phyloP scores from a whole-genome alignment of 2,888 invertebrate species.

The Cacoxenus indagator region DNA sequence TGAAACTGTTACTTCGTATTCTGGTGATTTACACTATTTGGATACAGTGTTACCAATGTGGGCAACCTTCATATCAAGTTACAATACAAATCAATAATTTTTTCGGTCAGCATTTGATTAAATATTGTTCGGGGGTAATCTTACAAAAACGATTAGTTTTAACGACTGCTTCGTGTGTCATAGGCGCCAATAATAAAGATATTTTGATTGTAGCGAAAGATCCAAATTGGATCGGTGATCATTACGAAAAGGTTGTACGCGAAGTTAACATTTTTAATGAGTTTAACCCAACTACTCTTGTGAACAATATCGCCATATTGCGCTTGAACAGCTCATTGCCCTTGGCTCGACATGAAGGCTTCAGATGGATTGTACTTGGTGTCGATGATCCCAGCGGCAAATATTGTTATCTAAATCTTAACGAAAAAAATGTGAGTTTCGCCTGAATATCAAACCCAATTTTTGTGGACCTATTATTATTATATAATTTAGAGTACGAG shows the following conservation, averaged over 20 bases:
- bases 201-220: neutral
- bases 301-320: neutral
- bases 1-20: neutral
- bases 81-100: neutral
- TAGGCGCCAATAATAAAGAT: neutral
- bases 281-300: neutral
- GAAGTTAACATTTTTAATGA: neutral
- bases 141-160: neutral
- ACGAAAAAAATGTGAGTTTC: neutral
- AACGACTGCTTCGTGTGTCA: neutral
- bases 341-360: neutral
- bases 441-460: too few relatives aligned
- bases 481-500: too few relatives aligned
- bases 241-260: neutral
- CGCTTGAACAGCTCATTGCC: neutral
- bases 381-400: neutral
- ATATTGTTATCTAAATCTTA: neutral
- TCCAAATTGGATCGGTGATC: neutral
- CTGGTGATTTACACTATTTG: neutral
- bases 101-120: neutral
- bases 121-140: neutral
- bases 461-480: too few relatives aligned
- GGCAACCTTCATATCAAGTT: neutral
- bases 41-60: neutral
- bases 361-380: constrained; percentile 1